These are phyloP conservation scores for Drosophila anomalata DNA, from an alignment of 2,888 invertebrate species.

Conservation along the genomic window DNA sequence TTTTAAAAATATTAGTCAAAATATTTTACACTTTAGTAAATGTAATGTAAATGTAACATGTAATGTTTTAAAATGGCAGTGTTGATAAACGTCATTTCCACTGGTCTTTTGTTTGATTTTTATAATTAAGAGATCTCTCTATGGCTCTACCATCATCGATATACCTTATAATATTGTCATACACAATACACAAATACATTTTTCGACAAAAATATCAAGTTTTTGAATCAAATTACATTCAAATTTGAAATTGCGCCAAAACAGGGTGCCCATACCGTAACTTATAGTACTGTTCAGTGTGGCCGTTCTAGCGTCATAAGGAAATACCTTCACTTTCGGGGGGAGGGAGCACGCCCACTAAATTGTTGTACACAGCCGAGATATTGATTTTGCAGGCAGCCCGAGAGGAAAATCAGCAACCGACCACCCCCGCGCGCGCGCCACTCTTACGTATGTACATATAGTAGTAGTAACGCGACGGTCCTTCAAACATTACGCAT, in stretches of 20 bases:
- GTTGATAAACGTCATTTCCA: too few species aligned
- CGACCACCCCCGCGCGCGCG: constrained; percentile 53
- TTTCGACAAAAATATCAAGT: background rate
- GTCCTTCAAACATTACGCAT: constrained; percentile 75
- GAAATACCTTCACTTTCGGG: background rate
- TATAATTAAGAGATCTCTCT: too few species aligned
- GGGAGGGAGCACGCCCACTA: constrained; percentile 14
- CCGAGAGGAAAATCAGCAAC: constrained; percentile 62
- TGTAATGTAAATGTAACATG: too few species aligned
- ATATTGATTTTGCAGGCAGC: constrained; percentile 63
- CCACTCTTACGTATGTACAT: constrained; percentile 31
- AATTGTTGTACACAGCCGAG: constrained; percentile 69
- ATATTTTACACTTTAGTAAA: too few species aligned
- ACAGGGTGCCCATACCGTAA: background rate
- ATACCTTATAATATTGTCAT: too few species aligned
- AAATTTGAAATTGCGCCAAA: background rate
- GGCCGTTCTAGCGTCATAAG: background rate
- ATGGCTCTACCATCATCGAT: too few species aligned
- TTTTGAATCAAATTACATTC: background rate
- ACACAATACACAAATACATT: too few species aligned
- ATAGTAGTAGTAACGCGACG: constrained; percentile 75
- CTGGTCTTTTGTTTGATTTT: too few species aligned
- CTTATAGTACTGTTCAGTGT: background rate
- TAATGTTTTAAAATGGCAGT: too few species aligned
- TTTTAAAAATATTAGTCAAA: too few species aligned